Percentiles rank a stretch among this genome's conserved stretches.
Evolutionary conservation across 1,140 invertebrate species (phyloP).

Genomic region (Spodoptera frugiperda): DNA sequence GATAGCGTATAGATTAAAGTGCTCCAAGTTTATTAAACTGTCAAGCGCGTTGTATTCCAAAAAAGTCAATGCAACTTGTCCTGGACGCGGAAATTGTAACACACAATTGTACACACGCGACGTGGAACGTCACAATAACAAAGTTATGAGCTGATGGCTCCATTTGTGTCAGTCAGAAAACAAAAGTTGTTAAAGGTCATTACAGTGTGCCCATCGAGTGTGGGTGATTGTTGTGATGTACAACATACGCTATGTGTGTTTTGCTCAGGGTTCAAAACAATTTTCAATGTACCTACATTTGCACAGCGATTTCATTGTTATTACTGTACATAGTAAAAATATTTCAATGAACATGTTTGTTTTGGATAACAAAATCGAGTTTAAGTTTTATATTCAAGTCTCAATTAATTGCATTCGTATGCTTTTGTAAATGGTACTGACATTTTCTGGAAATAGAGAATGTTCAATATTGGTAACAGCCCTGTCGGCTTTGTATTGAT

Average conservation of each 20-base stretch:
- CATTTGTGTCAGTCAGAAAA: conserved; percentile 10
- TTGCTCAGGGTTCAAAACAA: neutral
- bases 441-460: too few relatives aligned
- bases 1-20: too few relatives aligned
- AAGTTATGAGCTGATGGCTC: conserved; percentile 1
- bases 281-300: neutral
- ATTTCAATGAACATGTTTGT: neutral
- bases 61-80: neutral
- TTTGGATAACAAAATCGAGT: neutral
- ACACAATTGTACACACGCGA: neutral
- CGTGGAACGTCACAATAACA: conserved; percentile 10
- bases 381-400: neutral
- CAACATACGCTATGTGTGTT: neutral
- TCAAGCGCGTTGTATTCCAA: conserved; percentile 10
- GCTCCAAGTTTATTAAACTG: too few relatives aligned
- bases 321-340: neutral
- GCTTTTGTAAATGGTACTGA: too few relatives aligned
- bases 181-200: conserved; percentile 25
- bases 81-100: conserved; percentile 5
- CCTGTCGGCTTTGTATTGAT: neutral
- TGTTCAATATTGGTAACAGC: too few relatives aligned
- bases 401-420: too few relatives aligned
- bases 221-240: conserved; percentile 1
- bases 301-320: neutral
- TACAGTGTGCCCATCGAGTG: neutral